These are phyloP conservation scores for Oceanodroma leucorhoa DNA, from an alignment of 2,797 vertebrate species.

Conservation along the genomic window DNA sequence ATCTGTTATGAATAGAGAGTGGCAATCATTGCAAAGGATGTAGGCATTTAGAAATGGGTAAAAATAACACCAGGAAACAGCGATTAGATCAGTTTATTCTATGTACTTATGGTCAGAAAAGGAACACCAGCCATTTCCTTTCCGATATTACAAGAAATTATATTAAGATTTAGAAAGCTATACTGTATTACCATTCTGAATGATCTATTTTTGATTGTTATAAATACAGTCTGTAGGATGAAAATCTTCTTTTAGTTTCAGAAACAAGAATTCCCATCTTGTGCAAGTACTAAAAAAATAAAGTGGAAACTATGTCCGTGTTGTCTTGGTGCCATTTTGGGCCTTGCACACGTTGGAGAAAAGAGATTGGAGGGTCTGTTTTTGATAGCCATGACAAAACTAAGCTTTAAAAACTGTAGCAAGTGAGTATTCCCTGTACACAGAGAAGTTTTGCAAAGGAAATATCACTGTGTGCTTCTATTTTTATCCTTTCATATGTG, in stretches of 20 bases:
- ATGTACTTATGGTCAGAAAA: background rate
- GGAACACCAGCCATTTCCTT: background rate
- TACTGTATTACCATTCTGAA: background rate
- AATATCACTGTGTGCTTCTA: background rate
- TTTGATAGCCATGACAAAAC: background rate
- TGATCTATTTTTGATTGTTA: background rate
- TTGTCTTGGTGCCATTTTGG: background rate
- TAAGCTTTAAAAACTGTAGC: background rate
- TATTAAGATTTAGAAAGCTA: background rate
- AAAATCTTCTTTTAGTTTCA: background rate
- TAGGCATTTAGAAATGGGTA: background rate
- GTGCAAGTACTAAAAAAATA: background rate
- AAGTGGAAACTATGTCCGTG: background rate
- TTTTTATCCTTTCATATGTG: background rate
- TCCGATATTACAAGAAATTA: background rate
- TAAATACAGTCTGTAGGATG: background rate
- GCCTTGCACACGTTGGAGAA: background rate
- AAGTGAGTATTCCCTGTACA: background rate
- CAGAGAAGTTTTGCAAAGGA: background rate
- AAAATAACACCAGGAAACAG: background rate
- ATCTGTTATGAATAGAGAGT: constrained; percentile 77
- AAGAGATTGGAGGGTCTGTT: background rate
- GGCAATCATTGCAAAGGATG: background rate
- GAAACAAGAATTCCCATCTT: background rate
- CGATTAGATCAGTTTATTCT: background rate